Evolutionary conservation across 2,888 invertebrate genomes (phyloP), one percentile per base, ranked within the genome.

Genomic region (Patella depressa): DNA sequence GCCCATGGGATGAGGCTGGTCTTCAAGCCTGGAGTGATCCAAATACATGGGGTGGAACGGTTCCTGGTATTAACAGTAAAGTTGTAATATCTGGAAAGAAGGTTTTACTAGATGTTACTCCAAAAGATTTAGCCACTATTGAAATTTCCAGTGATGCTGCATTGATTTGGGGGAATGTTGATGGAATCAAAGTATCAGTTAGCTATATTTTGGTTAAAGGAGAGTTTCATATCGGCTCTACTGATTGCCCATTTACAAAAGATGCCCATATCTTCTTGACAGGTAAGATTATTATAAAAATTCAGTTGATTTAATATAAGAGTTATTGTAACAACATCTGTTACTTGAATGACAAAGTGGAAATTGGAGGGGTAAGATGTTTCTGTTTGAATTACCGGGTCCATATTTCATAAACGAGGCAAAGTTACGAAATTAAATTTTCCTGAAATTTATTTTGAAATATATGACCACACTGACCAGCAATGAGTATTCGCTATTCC

Each of bases 171-270:
- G 82, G 81, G 5, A 55, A 75, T 24, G 80, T 78, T 19, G 69
- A 71, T 9, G 74, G 53, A 53, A 74, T 83, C 12, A 76, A n/a
- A 0, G 76, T 85, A 12, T 72, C 78, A 29, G 75, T 75, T 34
- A 72, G 79, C 24, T 73, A 82, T 80, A 78, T 85, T 53, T 78
- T 80, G 19, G 74, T 84, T 24, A 45, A 75, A 17, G 85, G 84
- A 15, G 79, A 81, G 54, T 73, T 85, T 34, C 74, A 81, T 59
- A 80, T 85, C 15, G 85, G 85, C 12, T 77, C 79, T 34, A 76
- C 79, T 55, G 65, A 24, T 3, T 85, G 85, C 75, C 80, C 78
- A 9, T 80, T 80, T 71, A 24, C 45, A 29, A 72, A 72, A 45
- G 75, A 78, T 15, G 79, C 84, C 1, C 76, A 72, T 69, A 83